These are phyloP conservation scores for Crotophaga sulcirostris DNA, from an alignment of 2,113 vertebrate species.

Conservation along the genomic window DNA sequence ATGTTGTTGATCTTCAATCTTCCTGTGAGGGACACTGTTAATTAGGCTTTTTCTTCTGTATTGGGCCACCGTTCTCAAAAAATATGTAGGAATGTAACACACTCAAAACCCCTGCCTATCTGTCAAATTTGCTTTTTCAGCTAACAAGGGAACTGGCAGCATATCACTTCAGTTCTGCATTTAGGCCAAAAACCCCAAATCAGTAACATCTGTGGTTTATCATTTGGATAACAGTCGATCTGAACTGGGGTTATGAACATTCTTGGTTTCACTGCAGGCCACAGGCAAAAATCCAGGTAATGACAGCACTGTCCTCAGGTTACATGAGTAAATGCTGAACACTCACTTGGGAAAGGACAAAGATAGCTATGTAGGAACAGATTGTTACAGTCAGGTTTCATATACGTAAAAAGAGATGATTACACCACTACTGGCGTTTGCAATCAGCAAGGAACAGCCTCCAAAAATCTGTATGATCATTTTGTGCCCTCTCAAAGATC, in stretches of 20 bases:
- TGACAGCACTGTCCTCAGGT: background rate
- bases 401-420: background rate
- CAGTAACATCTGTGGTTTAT: background rate
- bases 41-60: background rate
- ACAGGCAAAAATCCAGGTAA: background rate
- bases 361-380: background rate
- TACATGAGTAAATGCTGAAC: background rate
- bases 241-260: background rate
- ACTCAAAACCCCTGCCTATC: background rate
- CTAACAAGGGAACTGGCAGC: background rate
- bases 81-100: background rate
- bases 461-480: background rate
- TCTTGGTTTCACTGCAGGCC: background rate
- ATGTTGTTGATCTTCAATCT: background rate
- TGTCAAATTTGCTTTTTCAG: background rate
- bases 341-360: background rate
- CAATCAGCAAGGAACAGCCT: background rate
- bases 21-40: background rate
- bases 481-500: background rate
- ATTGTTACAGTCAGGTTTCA: background rate
- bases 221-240: background rate
- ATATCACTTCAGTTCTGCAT: background rate
- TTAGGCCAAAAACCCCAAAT: background rate
- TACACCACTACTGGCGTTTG: background rate
- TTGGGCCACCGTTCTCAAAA: background rate